A percentile compares a stretch with the other conserved stretches of the same genome.
phyloP scores from a whole-genome alignment of 2,113 vertebrate genomes.

The Toxotes jaculatrix region DNA sequence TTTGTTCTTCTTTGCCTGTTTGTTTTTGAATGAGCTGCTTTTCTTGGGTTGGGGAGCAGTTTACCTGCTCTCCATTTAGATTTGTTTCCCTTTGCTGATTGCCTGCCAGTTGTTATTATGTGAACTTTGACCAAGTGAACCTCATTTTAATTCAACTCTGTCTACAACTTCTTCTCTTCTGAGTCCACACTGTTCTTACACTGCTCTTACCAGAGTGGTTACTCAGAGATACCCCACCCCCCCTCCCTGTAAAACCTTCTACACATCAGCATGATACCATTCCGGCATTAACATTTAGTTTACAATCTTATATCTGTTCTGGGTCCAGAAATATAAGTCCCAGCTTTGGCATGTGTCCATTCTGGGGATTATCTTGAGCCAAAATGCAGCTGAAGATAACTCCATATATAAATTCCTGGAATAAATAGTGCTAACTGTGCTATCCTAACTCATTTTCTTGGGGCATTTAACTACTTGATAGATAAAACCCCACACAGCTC shows the following conservation, averaged over 20 bases:
- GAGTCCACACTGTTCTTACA: too few relatives aligned
- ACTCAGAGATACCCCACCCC: too few relatives aligned
- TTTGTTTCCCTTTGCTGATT: neutral
- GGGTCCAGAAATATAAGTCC: too few relatives aligned
- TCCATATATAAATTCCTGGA: constrained; percentile 1
- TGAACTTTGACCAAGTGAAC: neutral
- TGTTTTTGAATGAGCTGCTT: neutral
- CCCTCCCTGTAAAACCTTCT: too few relatives aligned
- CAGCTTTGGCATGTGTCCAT: neutral
- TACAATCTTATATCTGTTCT: too few relatives aligned
- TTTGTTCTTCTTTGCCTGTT: neutral
- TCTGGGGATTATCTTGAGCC: too few relatives aligned
- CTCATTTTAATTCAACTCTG: neutral
- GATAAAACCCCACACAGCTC: constrained; percentile 31
- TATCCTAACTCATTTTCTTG: constrained; percentile 25
- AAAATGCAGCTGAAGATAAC: neutral
- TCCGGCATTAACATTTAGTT: too few relatives aligned
- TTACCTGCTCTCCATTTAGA: neutral
- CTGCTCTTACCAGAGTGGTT: too few relatives aligned
- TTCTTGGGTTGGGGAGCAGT: too few relatives aligned
- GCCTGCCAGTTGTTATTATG: neutral
- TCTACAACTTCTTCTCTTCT: neutral
- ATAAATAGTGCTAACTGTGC: constrained; percentile 9
- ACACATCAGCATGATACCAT: too few relatives aligned
- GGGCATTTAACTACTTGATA: constrained; percentile 23